These are phyloP conservation scores for Hemaris fuciformis DNA, from an alignment of 2,888 invertebrate genomes.

Conservation along the genomic window DNA sequence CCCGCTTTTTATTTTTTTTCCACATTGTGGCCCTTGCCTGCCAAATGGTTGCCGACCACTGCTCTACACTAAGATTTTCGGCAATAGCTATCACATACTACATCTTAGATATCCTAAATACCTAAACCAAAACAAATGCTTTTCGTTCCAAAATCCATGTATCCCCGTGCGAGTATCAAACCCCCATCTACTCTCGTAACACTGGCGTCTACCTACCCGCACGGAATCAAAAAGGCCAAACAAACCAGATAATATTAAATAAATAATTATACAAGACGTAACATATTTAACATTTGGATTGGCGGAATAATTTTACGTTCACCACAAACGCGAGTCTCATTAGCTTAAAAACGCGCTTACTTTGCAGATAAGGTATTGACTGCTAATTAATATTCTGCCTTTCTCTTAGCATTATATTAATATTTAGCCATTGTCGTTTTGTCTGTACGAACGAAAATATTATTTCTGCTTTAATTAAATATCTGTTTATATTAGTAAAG, in stretches of 20 bases:
- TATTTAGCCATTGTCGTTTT: not conserved
- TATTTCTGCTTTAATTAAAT: not conserved
- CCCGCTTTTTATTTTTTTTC: no score
- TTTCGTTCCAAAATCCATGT: no score
- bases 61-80: no score
- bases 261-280: not conserved
- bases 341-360: slow-evolving; percentile 5
- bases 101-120: no score
- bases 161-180: no score
- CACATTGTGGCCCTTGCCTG: no score
- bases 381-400: not conserved
- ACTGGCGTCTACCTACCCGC: no score
- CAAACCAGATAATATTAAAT: not conserved
- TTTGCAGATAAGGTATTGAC: not conserved
- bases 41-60: no score
- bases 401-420: not conserved
- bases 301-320: not conserved
- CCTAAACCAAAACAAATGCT: no score
- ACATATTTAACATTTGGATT: not conserved
- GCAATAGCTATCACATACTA: no score
- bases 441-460: not conserved
- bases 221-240: no score
- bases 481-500: not conserved
- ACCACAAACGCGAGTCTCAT: not conserved
- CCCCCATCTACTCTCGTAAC: no score